Evolutionary conservation across 2,888 invertebrate genomes (phyloP).

Genomic region (Folsomia manolachei): DNA sequence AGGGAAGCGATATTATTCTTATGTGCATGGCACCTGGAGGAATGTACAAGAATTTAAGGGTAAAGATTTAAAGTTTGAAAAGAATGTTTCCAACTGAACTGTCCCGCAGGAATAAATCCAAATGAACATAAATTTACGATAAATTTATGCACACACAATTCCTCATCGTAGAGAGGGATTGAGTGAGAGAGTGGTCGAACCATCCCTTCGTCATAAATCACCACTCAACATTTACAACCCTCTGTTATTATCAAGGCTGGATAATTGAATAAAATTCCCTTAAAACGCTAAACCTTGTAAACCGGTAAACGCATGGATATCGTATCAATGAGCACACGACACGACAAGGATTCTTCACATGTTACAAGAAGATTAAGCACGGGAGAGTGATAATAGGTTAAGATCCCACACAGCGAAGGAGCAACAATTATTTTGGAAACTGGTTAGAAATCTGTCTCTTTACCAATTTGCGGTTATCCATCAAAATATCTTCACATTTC

Average conservation of each 20-base stretch:
- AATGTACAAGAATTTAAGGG: neutral
- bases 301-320: neutral
- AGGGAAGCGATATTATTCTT: neutral
- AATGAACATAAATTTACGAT: neutral
- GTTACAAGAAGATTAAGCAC: neutral
- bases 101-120: constrained; percentile 2
- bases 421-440: constrained; percentile 26
- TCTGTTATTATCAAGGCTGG: neutral
- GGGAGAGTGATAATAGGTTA: constrained; percentile 10
- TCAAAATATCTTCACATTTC: constrained; percentile 44
- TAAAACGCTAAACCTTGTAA: neutral
- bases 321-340: neutral
- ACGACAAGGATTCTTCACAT: neutral
- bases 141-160: constrained; percentile 6
- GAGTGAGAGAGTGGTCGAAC: neutral
- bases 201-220: neutral
- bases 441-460: constrained; percentile 46
- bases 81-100: neutral
- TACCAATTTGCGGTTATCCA: constrained; percentile 49
- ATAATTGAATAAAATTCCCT: neutral
- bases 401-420: constrained; percentile 31
- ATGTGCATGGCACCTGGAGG: constrained; percentile 1
- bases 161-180: neutral
- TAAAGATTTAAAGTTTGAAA: too few relatives aligned
- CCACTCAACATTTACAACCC: neutral